phyloP scores from a whole-genome alignment of 2,113 vertebrate genomes.

The Oreochromis niloticus region DNA sequence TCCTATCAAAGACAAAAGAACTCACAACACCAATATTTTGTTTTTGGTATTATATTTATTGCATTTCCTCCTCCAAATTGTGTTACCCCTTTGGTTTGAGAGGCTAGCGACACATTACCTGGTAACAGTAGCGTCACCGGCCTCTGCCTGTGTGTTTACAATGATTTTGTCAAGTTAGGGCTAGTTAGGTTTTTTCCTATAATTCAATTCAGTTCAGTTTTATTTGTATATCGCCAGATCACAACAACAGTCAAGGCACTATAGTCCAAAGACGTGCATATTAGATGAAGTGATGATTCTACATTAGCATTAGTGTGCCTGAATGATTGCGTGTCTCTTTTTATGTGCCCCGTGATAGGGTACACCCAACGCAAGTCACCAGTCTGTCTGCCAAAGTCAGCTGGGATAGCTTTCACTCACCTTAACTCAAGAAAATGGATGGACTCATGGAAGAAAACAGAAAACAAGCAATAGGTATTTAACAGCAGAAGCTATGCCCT shows the following conservation, averaged over 20 bases:
- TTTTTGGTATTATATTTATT: not conserved
- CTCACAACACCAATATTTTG: not conserved
- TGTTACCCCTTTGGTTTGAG: not conserved
- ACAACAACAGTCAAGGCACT: not conserved
- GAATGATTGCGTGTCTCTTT: not conserved
- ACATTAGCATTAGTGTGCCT: not conserved
- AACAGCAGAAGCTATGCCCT: not conserved
- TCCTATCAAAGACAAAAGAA: not conserved
- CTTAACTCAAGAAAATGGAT: not conserved
- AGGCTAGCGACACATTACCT: not conserved
- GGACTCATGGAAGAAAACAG: not conserved
- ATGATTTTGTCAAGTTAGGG: not conserved
- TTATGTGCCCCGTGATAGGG: not conserved
- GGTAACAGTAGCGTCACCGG: rapidly evolving
- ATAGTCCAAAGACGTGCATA: not conserved
- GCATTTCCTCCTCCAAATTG: not conserved
- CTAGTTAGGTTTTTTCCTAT: not conserved
- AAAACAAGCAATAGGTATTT: not conserved
- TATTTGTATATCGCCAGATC: rapidly evolving
- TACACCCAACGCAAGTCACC: not conserved
- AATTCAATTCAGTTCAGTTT: not conserved
- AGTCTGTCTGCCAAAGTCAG: not conserved
- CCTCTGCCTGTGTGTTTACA: not conserved
- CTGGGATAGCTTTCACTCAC: not conserved
- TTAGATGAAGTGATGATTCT: not conserved